phyloP scores from a whole-genome alignment of 2,113 vertebrate genomes.

The Vombatus ursinus region DNA sequence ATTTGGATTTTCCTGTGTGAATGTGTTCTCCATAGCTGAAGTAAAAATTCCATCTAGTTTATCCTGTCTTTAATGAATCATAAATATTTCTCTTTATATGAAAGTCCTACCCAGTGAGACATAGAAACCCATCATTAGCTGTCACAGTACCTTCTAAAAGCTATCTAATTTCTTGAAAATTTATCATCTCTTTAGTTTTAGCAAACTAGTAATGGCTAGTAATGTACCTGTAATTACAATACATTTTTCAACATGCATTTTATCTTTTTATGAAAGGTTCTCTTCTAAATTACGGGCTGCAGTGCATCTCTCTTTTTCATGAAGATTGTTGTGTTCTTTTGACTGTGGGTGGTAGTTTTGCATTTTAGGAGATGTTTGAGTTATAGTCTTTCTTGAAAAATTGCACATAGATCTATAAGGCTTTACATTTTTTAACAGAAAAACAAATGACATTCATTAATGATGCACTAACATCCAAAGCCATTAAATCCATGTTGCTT shows the following conservation, averaged over 20 bases:
- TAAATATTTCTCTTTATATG: slow-evolving; percentile 34
- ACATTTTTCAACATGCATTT: slow-evolving; percentile 40
- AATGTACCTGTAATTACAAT: slow-evolving; percentile 16
- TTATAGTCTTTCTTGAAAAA: slow-evolving; percentile 35
- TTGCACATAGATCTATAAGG: background rate
- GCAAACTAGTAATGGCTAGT: slow-evolving; percentile 32
- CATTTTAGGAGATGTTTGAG: slow-evolving; percentile 19
- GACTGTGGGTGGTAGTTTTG: slow-evolving; percentile 22
- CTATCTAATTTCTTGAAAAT: slow-evolving; percentile 47
- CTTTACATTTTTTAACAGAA: slow-evolving; percentile 35
- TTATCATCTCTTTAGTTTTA: slow-evolving; percentile 57
- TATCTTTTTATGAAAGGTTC: slow-evolving; percentile 44
- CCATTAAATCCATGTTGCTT: slow-evolving; percentile 38
- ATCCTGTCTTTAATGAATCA: slow-evolving; percentile 56
- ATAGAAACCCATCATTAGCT: slow-evolving; percentile 39
- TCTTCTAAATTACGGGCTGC: slow-evolving; percentile 38
- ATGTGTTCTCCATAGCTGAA: slow-evolving; percentile 41
- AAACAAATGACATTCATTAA: slow-evolving; percentile 56
- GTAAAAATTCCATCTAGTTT: slow-evolving; percentile 49
- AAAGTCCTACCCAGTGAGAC: slow-evolving; percentile 22
- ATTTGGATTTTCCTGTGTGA: background rate
- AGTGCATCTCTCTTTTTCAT: background rate
- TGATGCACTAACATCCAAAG: slow-evolving; percentile 31
- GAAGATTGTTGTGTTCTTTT: background rate
- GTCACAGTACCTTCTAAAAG: slow-evolving; percentile 52